A percentile compares a stretch with the other conserved stretches of the same genome.
Evolutionary conservation across 2,113 vertebrate genomes (phyloP).

Genomic region (Chloropsis hardwickii): DNA sequence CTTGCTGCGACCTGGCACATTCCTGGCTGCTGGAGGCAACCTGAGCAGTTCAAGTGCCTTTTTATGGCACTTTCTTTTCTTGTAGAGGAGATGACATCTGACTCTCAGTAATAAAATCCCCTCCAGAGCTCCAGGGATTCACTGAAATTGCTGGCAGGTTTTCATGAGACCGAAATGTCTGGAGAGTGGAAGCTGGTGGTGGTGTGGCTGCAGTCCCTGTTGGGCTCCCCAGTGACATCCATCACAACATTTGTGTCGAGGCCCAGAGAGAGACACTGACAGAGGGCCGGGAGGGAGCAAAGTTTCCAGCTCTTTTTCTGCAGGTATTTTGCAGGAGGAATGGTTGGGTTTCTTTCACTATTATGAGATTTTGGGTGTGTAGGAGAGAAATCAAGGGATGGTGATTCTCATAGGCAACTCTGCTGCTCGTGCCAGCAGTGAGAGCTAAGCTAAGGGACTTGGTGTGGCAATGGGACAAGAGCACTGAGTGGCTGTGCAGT

Average conservation of each 20-base stretch:
- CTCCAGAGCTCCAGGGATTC: not conserved
- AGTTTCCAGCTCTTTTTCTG: not conserved
- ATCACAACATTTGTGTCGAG: accelerated
- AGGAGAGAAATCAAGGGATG: not conserved
- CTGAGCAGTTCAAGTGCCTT: not conserved
- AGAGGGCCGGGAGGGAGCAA: not conserved
- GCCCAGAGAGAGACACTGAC: not conserved
- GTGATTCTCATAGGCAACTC: not conserved
- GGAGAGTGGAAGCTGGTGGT: not conserved
- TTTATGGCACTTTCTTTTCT: not conserved
- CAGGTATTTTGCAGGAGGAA: not conserved
- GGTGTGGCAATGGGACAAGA: not conserved
- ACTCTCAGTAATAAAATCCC: not conserved
- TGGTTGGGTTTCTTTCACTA: not conserved
- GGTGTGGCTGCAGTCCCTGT: accelerated
- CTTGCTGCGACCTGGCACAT: not conserved
- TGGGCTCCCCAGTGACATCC: not conserved
- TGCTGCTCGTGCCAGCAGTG: not conserved
- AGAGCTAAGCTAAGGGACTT: not conserved
- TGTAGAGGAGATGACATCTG: not conserved
- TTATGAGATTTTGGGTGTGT: not conserved
- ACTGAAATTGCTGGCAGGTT: not conserved
- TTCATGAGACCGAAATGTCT: accelerated
- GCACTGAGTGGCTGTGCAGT: not conserved
- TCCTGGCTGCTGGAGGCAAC: not conserved